Base-by-base conservation (phyloP, 2,113 vertebrate genomes). In the Glaucomys volans region DNA sequence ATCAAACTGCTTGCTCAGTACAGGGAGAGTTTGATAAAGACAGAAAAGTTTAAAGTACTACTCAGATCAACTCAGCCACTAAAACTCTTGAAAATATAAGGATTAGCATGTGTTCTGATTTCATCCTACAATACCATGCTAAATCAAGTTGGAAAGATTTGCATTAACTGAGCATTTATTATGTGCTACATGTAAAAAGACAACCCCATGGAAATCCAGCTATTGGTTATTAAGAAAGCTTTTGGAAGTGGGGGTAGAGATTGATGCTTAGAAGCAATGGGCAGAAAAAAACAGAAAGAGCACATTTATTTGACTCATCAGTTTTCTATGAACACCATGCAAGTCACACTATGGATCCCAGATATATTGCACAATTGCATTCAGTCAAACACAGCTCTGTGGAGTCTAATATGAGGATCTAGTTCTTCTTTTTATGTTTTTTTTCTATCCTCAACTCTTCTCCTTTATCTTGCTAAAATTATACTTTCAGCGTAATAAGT, bases 401-500 rank as follows among this genome's bases (percentile, higher is more conserved):
- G 24, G 74, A 72, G 24, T 86, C 1, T 32, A 44, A 66, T 4
- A 37, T 7, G 44, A 81, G 22, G 13, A 71, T 28, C 59, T 1
- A 4, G 16, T n/a, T 71, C 17, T 87, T 79, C 13, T 32, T 44
- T 79, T 40, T 18, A 80, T 9, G 22, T 66, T 88, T 86, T 72
- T 86, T 44, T 67, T 7, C 66, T 92, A 50, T 47, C 83, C 42
- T 47, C 67, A 83, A 35, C 26, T 54, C 74, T 67, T 88, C 75
- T 87, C 75, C 42, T 95, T 86, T 26, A 0, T 54, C 12, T 74
- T 92, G 59, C 87, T 93, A 75, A 83, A 83, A 90, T 71, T 54
- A 75, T 28, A 37, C 80, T 94, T 97, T 81, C 54, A 97, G 85
- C 90, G 97, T 64, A 95, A 94, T 95, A 96, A 98, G 97, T 98